Base-by-base conservation (phyloP, 2,888 invertebrate species). In the Masnerella sp. region DNA sequence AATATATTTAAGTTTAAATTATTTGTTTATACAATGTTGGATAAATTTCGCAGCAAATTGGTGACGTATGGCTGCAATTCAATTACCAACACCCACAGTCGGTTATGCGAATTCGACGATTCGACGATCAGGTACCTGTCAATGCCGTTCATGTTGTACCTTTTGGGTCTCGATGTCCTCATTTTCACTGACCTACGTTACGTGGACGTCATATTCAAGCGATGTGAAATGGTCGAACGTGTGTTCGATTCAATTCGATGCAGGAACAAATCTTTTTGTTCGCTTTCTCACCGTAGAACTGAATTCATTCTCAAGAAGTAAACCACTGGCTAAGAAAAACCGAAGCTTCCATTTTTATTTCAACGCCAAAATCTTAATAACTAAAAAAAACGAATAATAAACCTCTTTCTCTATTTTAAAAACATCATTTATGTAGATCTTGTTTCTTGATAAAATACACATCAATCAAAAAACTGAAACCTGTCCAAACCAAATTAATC, bases 121-220 rank as follows among this genome's bases (percentile, higher is more conserved):
- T 49, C 11, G 34, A 20, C 49, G 15, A 49, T 34, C 32, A 12
- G 34, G 47, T 30, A 18, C 18, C 32, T 49, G 34, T 49, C 49
- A 34, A 18, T 9, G 49, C 34, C 49, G 12, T 49, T 49, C 18
- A 49, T 34, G 4, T n/a, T 12, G 20, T 22, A 20, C 34, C 49
- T 34, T 49, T 18, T 11, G 20, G 49, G 49, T 32, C 34, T 49
- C 49, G 28, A 34, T 18, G 18, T 49, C 49, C 49, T 34, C 34
- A 49, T 49, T 49, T 49, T 34, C 34, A n/a, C 18, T 32, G 34
- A 34, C 32, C 49, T 49, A 34, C 15, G 34, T 49, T 49, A 49
- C 49, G 34, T 34, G 34, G 18, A 34, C 20, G 34, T 49, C 34
- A 49, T 49, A 34, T 11, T 49, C 49, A 34, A 32, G 34, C 34